Evolutionary conservation across 1,140 invertebrate genomes (phyloP).

Genomic region (Berghia stephanieae): DNA sequence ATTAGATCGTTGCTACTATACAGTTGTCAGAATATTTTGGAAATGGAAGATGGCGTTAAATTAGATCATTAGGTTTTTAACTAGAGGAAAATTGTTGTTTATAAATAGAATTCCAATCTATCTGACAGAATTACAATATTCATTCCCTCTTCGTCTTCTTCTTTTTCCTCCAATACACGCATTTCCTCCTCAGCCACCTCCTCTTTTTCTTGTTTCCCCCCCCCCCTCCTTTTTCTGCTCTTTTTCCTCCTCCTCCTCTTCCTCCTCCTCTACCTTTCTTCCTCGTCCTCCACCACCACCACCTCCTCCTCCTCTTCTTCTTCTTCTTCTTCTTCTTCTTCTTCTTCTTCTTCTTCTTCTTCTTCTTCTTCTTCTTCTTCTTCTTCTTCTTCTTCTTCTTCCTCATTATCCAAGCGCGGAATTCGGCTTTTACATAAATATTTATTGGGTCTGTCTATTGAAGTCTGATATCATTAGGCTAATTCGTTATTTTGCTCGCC

Average conservation of each 20-base stretch:
- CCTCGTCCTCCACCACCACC: background rate
- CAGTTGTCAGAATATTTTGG: no score
- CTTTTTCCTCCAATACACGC: no score
- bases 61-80: no score
- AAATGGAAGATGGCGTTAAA: no score
- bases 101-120: no score
- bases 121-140: no score
- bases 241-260: background rate
- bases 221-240: background rate
- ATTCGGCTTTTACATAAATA: background rate
- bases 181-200: no score
- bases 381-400: background rate
- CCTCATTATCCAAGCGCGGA: no score
- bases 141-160: no score
- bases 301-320: background rate
- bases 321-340: background rate
- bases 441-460: background rate
- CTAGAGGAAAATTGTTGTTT: no score
- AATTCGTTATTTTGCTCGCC: background rate
- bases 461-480: background rate
- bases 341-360: background rate
- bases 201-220: background rate
- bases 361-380: background rate
- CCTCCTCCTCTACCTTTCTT: background rate
- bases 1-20: no score